Evolutionary conservation across 2,888 invertebrate genomes (phyloP), one percentile per base, ranked within the genome.

Genomic region (Proisotoma minuta): DNA sequence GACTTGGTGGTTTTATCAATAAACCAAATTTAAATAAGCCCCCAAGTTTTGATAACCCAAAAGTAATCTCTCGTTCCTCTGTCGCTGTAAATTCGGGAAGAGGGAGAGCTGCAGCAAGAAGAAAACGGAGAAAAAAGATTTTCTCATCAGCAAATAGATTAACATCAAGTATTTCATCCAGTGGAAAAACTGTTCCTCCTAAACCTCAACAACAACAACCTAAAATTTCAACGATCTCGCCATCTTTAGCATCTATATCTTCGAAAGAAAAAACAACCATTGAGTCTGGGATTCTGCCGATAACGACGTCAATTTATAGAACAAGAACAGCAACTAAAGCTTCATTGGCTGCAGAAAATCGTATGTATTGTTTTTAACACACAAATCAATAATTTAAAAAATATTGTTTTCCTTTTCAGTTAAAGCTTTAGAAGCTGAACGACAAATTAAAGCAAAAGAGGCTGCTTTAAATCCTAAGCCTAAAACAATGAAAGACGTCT

Each of bases 401-500:
- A 39, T 20, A 43, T 12, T 18, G 22, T 50, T 34, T 22, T 48
- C 49, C 18, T 56, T 43, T 63, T 12, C 18, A 59, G 59, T 56
- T 24, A 53, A 59, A 59, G 60, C 56, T 10, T 28, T 29, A n/a
- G 54, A 59, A 53, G 52, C 53, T 23, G 53, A 52, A 54, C 8
- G 15, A 10, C 34, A 15, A 10, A 24, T 52, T 29, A 62, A 62
- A 62, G 43, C 43, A 29, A 51, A 53, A 29, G 4, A 54, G 22
- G 54, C 34, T 3, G 24, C 29, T 10, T 53, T 61, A 34, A 65
- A 75, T 62, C 64, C 74, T 0, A 72, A 73, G 51, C 63, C 74
- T n/a, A 85, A 87, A 26, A 91, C 91, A 27, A 91, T 92, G 91
- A 84, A 88, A 60, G 91, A 92, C 78, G 89, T 91, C 5, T 78